Base-by-base conservation (phyloP, 2,888 invertebrate genomes). In the Cephus pulcher region DNA sequence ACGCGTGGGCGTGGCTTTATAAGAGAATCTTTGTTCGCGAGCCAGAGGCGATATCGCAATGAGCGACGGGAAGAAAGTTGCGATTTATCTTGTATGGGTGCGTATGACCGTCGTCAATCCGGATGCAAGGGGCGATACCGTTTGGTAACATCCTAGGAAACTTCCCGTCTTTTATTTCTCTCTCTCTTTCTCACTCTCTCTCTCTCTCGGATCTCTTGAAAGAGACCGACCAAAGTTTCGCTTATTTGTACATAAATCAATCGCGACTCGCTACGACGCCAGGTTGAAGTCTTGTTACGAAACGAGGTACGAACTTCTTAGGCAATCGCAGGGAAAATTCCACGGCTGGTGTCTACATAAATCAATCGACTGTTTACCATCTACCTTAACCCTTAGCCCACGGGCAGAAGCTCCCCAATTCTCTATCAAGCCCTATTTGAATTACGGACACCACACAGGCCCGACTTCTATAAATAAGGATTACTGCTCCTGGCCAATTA, bases 361-460 rank as follows among this genome's bases (percentile, higher is more conserved):
- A 84, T 87, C 86, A 86, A 86, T 87, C 84, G 84, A 82, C 82
- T 82, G 83, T 86, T 86, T 85, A 84, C 84, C 83, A 84, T 86
- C 85, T 83, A 83, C 84, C 84, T 83, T 81, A 84, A 83, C 86
- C 85, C 84, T 86, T 83, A 83, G 82, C 79, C 79, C 30, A 32
- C 71, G 71, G 23, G 56, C 23, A 56, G 56, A 23, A 23, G 56
- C 56, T 56, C 56, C 56, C 56, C 56, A 23, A 56, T 23, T 56
- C 56, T 56, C 56, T 56, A 56, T 56, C 56, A 56, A 56, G 56
- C 56, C 56, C 56, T 23, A 56, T 56, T 56, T 56, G 56, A 56
- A 56, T 56, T 56, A 56, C 56, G 56, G 56, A 56, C 56, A 56
- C 56, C 23, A 56, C 56, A 34, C 71, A 34, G 71, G 34, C 71